Percentiles rank a stretch among this genome's conserved stretches.
Conservation (phyloP, 2,113 vertebrate species). For the Penelope pileata region DNA sequence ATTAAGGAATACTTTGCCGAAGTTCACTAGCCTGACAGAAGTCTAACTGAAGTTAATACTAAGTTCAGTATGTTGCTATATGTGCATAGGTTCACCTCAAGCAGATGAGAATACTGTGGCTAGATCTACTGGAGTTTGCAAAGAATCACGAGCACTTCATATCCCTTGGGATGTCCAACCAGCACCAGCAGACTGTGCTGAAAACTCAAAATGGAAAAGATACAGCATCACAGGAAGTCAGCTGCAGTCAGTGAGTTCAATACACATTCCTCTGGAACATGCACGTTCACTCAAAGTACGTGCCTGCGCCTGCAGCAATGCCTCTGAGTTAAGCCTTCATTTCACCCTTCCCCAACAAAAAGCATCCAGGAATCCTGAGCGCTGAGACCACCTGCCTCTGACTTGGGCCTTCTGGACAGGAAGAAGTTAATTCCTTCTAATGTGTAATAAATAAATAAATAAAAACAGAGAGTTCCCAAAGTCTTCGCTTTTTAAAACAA, state of each 20-base stretch:
- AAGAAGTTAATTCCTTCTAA: neutral
- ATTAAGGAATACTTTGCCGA: slow-evolving; percentile 36
- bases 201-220: neutral
- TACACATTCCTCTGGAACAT: neutral
- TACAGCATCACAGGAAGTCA: neutral
- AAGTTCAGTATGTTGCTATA: neutral
- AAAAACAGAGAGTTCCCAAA: neutral
- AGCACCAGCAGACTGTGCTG: neutral
- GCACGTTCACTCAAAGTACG: neutral
- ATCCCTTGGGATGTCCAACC: neutral
- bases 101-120: neutral
- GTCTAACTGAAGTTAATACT: slow-evolving; percentile 46
- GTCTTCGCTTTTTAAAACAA: neutral
- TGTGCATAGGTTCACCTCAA: neutral
- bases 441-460: neutral
- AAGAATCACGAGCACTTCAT: neutral
- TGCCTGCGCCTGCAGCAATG: rapidly evolving
- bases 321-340: rapidly evolving
- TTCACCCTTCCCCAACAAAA: neutral
- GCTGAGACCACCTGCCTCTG: neutral
- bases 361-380: rapidly evolving
- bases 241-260: neutral
- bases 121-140: neutral
- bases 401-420: neutral
- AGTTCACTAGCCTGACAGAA: slow-evolving; percentile 2